Evolutionary conservation across 2,113 vertebrate genomes (phyloP).

Genomic region (Ptychochromis oligacanthus): DNA sequence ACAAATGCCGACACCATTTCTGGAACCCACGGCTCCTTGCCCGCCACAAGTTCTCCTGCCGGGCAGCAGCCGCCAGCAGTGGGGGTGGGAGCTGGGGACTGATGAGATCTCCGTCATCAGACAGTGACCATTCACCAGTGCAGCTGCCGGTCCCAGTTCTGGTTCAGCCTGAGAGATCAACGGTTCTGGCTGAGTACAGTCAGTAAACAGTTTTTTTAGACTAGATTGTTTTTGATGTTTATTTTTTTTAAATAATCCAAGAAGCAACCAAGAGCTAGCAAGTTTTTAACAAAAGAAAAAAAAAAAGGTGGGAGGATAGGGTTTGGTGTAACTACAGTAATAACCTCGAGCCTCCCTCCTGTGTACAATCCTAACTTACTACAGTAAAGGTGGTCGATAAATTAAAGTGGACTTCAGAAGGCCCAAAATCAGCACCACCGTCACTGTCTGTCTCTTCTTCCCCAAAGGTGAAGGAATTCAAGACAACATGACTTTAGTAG

Average conservation of each 20-base stretch:
- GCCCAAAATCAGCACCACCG: conserved; percentile 54
- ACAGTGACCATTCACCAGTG: conserved; percentile 30
- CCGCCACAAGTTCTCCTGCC: conserved; percentile 78
- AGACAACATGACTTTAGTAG: conserved; percentile 64
- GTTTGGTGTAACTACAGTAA: conserved; percentile 47
- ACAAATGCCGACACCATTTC: conserved; percentile 76
- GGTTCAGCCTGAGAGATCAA: conserved; percentile 73
- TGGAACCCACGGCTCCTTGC: conserved; percentile 77
- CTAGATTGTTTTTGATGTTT: conserved; percentile 70
- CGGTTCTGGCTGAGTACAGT: conserved; percentile 76
- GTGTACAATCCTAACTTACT: conserved; percentile 7
- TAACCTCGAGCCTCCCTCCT: conserved; percentile 2
- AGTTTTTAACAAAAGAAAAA: conserved; percentile 57
- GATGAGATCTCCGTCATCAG: conserved; percentile 49
- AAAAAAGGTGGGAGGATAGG: not conserved
- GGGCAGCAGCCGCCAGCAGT: conserved; percentile 23
- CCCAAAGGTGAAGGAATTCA: conserved; percentile 65
- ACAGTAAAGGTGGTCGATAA: conserved; percentile 35
- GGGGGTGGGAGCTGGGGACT: conserved; percentile 50
- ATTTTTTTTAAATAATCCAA: conserved; percentile 68
- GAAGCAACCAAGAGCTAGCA: conserved; percentile 46
- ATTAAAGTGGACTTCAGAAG: conserved; percentile 58
- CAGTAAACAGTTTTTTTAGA: conserved; percentile 71
- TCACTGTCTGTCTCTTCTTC: conserved; percentile 36
- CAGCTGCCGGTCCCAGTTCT: conserved; percentile 32